Evolutionary conservation across 1,140 invertebrate species (phyloP), one percentile per base, ranked within the genome.

Genomic region (Cotesia typhae): DNA sequence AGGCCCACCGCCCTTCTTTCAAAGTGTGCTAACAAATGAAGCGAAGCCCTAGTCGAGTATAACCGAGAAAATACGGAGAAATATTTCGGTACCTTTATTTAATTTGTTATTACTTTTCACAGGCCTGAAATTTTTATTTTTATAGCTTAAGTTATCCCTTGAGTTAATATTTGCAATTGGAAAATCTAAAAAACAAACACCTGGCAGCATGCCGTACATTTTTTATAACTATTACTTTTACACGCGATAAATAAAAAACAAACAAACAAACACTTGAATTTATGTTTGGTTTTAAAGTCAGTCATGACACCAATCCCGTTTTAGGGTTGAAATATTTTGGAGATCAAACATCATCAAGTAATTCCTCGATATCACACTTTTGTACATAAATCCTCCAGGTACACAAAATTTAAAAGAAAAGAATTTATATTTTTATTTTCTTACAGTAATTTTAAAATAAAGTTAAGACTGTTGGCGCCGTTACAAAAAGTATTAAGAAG

Each of bases 1-100:
- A 75, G 72, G 41, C 12, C 71, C 57, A 75, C 77, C 77, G 77
- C 76, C 78, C 73, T 61, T 41, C 60, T 0, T 20, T 75, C 76
- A 66, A 72, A 75, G 68, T 57, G 57, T 59, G 57, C 57, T 20
- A 59, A 59, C 57, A 17, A 59, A 59, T 59, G 6, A 59, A 20
- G 7, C 14, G 5, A 3, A 20, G 28, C 4, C 55, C 17, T 17
- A 20, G 17, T 9, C 38, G 38, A 41, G 14, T 12, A 20, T 20
- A 5, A 28, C 37, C 3, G 37, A 37, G 37, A 63, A 14, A 14
- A 63, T 63, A 37, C 37, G 60, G 60, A n/a, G 9, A 37, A 63
- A 17, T 6, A 17, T 20, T 59, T 59, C 57, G 9, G 20, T 59
- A 9, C 17, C 57, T 20, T 20, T 55, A 28, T 59, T 59, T 17